Base-by-base conservation (phyloP, 2,888 invertebrate genomes). In the Pyrrhosoma nymphula region DNA sequence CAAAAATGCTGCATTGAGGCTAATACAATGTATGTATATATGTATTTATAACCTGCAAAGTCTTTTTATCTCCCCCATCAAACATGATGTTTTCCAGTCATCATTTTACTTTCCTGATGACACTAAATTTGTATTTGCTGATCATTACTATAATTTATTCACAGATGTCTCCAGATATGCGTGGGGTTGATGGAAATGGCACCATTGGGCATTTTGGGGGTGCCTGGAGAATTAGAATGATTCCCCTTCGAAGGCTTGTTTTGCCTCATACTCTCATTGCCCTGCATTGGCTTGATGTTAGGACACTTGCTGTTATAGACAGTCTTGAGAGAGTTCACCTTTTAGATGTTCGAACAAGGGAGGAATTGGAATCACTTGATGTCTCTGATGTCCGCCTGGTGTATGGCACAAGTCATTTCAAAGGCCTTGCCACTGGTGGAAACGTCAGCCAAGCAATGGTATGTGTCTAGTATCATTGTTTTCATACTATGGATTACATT, bases 401-500 rank as follows among this genome's bases (percentile, higher is more conserved):
- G 0, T 99, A 99, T 96, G 98, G 98, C 90, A 98, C 99, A 63
- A 98, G 99, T 89, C 99, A 98, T 97, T 99, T 98, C 96, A 98
- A 99, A 97, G 99, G 98, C 0, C 97, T 99, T 88, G 99, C 99
- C 95, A 99, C 99, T 0, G 99, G 99, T 14, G 99, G 99, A 0
- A 99, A 99, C 96, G 99, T 98, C 95, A 98, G 98, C 96, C 97
- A 98, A 97, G 98, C 98, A 23, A 97, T 99, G 98, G 97, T 97
- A 96, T 96, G 97, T 96, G 26, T 0, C 89, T 56, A 8, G 12
- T 20, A n/a, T 69, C 4, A 60, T 93, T 60, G 23, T 56, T 47
- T 47, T 56, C n/a, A 69, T 69, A 26, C 23, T 23, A 0, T 69
- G 26, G 69, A n/a, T 69, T 69, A 10, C 12, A 26, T 69, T 26